phyloP scores from a whole-genome alignment of 2,113 vertebrate species.

The Pseudopodoces humilis region DNA sequence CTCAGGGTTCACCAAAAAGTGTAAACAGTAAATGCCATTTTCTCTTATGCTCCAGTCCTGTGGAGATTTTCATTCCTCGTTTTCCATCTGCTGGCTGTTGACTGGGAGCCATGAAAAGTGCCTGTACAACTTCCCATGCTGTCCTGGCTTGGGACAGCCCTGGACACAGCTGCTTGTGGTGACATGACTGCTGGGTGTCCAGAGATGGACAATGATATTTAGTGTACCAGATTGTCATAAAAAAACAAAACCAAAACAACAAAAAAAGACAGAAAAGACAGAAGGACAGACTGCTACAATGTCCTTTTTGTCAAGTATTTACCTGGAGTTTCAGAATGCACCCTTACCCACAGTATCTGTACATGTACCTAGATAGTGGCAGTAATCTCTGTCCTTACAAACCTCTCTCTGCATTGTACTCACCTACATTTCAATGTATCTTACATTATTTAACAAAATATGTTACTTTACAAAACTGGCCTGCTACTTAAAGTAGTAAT shows the following conservation, averaged over 20 bases:
- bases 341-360: neutral
- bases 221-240: too few species aligned
- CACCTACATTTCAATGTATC: neutral
- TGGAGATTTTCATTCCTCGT: neutral
- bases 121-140: neutral
- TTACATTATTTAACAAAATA: neutral
- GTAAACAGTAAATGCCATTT: neutral
- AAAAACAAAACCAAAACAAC: too few species aligned
- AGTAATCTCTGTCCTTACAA: neutral
- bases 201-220: neutral
- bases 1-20: neutral
- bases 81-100: neutral
- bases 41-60: neutral
- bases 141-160: neutral
- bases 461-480: neutral
- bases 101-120: neutral
- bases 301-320: neutral
- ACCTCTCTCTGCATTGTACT: neutral
- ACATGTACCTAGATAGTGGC: neutral
- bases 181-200: fast-evolving
- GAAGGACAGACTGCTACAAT: neutral
- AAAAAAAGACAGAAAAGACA: neutral
- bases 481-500: neutral
- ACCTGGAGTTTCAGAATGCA: neutral
- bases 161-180: neutral